These are phyloP conservation scores for Teleogryllus occipitalis DNA, from an alignment of 1,140 invertebrate species.

Conservation along the genomic window DNA sequence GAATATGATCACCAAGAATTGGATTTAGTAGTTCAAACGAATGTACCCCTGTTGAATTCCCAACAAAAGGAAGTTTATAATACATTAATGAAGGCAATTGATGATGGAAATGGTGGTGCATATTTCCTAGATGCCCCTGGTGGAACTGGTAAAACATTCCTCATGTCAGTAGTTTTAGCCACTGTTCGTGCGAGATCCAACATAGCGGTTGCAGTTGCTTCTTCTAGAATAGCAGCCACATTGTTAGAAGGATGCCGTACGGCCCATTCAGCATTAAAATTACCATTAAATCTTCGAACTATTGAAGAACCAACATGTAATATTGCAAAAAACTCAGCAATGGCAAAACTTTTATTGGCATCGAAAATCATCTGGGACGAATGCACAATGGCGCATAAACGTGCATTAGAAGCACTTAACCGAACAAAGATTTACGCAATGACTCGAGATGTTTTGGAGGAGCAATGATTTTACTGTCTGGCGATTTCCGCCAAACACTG, in stretches of 20 bases:
- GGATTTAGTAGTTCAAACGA: no score
- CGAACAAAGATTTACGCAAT: constrained; percentile 33
- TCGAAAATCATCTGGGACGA: constrained; percentile 29
- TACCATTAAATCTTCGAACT: constrained; percentile 27
- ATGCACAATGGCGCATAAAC: constrained; percentile 38
- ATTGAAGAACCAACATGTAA: constrained; percentile 33
- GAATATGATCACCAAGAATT: no score
- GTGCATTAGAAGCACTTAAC: constrained; percentile 36
- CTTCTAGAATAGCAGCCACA: constrained; percentile 33
- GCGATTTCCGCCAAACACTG: constrained; percentile 39
- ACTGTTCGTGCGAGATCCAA: not conserved
- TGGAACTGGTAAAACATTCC: no score
- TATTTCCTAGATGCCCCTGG: no score
- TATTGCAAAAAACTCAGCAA: constrained; percentile 31
- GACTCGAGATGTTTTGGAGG: constrained; percentile 28
- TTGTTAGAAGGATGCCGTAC: constrained; percentile 32
- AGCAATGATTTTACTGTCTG: constrained; percentile 34
- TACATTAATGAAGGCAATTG: no score
- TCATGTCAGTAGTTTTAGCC: no score
- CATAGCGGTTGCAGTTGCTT: constrained; percentile 31
- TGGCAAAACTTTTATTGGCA: constrained; percentile 30
- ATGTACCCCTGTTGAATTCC: no score
- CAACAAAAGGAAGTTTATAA: no score
- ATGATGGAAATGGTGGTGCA: no score
- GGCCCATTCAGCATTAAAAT: constrained; percentile 32